phyloP scores from a whole-genome alignment of 1,140 invertebrate species.

The Lasioglossum baleicum region DNA sequence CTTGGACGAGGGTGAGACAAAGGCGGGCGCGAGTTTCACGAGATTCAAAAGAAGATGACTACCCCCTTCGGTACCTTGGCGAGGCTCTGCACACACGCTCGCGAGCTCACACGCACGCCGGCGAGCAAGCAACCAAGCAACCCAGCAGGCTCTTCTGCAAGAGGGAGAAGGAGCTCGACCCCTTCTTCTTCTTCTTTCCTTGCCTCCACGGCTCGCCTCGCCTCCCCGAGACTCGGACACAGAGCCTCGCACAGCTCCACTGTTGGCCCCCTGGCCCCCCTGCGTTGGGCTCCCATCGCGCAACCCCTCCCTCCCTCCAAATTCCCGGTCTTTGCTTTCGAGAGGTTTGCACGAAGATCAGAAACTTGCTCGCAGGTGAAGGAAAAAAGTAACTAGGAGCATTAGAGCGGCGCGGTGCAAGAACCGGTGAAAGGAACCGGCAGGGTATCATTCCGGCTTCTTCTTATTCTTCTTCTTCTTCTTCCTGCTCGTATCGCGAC shows the following conservation, averaged over 20 bases:
- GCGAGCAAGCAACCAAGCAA: too few species aligned
- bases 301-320: not conserved
- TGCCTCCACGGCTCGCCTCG: not conserved
- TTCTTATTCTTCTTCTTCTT: slow-evolving; percentile 1
- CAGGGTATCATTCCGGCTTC: slow-evolving; percentile 31
- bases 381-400: slow-evolving; percentile 45
- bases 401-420: slow-evolving; percentile 1
- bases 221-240: too few species aligned
- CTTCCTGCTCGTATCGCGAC: too few species aligned
- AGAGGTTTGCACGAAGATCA: slow-evolving; percentile 49
- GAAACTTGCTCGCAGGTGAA: slow-evolving; percentile 50
- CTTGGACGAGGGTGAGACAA: slow-evolving; percentile 73
- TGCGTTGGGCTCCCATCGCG: too few species aligned
- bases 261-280: not conserved
- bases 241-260: too few species aligned
- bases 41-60: slow-evolving; percentile 72
- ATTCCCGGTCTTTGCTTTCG: slow-evolving; percentile 2
- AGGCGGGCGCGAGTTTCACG: slow-evolving; percentile 68
- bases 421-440: slow-evolving; percentile 27
- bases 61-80: slow-evolving; percentile 50
- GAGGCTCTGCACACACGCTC: not conserved
- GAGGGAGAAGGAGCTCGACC: slow-evolving; percentile 26
- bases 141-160: not conserved
- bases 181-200: too few species aligned
- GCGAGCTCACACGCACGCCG: not conserved